Evolutionary conservation across 1,140 invertebrate species (phyloP).

Genomic region (Orussus abietinus): DNA sequence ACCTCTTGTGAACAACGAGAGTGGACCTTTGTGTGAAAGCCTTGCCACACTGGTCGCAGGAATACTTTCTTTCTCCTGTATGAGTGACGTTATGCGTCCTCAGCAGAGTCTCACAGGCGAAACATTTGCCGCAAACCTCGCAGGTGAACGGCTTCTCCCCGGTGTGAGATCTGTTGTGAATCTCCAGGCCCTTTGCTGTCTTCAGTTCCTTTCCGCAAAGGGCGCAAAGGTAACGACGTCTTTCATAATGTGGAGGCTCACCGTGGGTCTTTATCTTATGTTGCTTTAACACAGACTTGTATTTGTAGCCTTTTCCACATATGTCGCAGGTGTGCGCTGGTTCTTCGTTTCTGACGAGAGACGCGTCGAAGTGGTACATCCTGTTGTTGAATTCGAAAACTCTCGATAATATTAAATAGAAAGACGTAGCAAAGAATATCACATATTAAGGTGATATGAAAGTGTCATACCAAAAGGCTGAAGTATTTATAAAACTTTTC

Average conservation of each 20-base stretch:
- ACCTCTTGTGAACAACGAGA: slow-evolving; percentile 71
- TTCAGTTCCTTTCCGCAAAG: slow-evolving; percentile 43
- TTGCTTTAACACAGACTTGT: slow-evolving; percentile 9
- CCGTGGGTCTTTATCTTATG: slow-evolving; percentile 1
- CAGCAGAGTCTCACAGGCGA: slow-evolving; percentile 62
- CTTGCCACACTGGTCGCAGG: slow-evolving; percentile 68
- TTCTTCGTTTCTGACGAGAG: slow-evolving; percentile 54
- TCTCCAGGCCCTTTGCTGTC: slow-evolving; percentile 55
- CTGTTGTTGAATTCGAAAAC: too few relatives aligned
- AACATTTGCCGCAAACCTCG: slow-evolving; percentile 61
- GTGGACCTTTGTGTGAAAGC: slow-evolving; percentile 75
- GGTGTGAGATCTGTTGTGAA: slow-evolving; percentile 52
- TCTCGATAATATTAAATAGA: too few relatives aligned
- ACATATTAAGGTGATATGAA: too few relatives aligned
- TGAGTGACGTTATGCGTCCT: slow-evolving; percentile 62
- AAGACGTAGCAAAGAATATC: too few relatives aligned
- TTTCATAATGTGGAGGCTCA: background rate
- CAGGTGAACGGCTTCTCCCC: slow-evolving; percentile 59
- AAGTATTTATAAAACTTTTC: too few relatives aligned
- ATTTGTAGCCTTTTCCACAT: slow-evolving; percentile 23
- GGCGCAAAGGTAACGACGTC: slow-evolving; percentile 32
- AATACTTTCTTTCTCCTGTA: slow-evolving; percentile 64
- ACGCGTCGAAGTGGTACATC: slow-evolving; percentile 41
- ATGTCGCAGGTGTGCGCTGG: slow-evolving; percentile 19
- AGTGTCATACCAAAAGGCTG: too few relatives aligned